Evolutionary conservation across 2,113 vertebrate genomes (phyloP), one percentile per base, ranked within the genome.

Genomic region (Albula glossodonta): DNA sequence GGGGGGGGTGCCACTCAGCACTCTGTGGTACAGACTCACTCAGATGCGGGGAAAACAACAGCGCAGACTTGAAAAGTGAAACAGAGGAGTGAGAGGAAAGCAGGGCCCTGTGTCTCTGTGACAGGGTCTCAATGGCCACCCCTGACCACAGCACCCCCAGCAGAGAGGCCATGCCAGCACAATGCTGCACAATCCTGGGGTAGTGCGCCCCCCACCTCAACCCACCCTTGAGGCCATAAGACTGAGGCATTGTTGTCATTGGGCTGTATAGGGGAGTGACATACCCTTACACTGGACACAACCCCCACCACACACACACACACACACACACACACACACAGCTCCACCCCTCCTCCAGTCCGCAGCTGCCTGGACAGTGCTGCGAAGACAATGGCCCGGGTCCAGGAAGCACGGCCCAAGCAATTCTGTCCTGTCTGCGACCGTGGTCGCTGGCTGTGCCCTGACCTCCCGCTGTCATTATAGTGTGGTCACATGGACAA

Each of bases 381-480:
- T 22, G 4, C 1, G 0, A n/a, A 79, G 78, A 79, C 78, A 50
- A 79, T 79, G 49, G 78, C 78, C 41, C 78, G 5, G 41, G 48
- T 41, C 56, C 82, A 60, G 82, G 52, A 83, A 57, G 52, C 56
- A 19, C 48, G 13, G 13, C 41, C 78, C 12, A 11, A 52, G 56
- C 77, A 13, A 31, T 51, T 63, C 78, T 51, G 84, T 63, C 19
- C 86, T 70, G 82, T 19, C 51, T 78, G 56, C 57, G 82, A 87
- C 82, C 82, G 51, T 50, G n/a, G 74, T 1, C 9, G 19, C 17
- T 0, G 57, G 78, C 57, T 51, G 56, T 12, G 56, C 52, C 80
- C 80, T 86, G 80, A 86, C 85, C 85, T 25, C 80, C 85, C 51
- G 41, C 70, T 0, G 81, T 82, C 53, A 31, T 52, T 25, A 51